Conservation (phyloP, 2,113 vertebrate species). For the Nannospalax galili region DNA sequence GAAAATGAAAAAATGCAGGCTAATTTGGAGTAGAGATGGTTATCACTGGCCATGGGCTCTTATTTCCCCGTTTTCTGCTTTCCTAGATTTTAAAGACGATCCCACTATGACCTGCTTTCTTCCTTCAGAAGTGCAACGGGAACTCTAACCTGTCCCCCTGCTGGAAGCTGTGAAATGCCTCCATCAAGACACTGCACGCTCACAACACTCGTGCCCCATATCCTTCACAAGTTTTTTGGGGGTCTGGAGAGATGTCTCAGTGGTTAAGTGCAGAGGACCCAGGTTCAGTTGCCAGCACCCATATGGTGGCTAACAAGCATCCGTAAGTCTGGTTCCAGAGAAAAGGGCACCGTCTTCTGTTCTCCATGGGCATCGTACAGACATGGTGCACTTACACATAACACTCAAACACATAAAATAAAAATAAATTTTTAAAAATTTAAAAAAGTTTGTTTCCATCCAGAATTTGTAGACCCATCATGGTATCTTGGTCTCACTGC, state of each 20-base stretch:
- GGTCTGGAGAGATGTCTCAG: no score
- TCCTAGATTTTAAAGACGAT: neutral
- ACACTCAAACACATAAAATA: no score
- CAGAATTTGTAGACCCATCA: neutral
- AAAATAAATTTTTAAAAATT: no score
- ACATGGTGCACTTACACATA: no score
- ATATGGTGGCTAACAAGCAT: no score
- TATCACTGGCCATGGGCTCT: neutral
- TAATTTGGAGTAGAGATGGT: constrained; percentile 22
- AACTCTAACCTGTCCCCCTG: no score
- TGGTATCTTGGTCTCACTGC: neutral
- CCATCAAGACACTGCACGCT: neutral
- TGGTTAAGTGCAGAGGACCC: no score
- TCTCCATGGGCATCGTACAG: no score
- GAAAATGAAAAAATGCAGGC: neutral
- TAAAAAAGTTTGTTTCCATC: neutral
- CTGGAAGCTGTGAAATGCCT: neutral
- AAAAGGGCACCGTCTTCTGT: no score
- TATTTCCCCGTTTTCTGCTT: neutral
- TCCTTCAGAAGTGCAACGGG: constrained; percentile 41
- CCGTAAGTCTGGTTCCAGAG: no score
- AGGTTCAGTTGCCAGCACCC: no score
- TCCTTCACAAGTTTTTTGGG: neutral
- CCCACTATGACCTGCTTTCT: neutral
- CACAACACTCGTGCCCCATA: neutral